Conservation (phyloP, 1,140 invertebrate species). For the Drosophila melanica region DNA sequence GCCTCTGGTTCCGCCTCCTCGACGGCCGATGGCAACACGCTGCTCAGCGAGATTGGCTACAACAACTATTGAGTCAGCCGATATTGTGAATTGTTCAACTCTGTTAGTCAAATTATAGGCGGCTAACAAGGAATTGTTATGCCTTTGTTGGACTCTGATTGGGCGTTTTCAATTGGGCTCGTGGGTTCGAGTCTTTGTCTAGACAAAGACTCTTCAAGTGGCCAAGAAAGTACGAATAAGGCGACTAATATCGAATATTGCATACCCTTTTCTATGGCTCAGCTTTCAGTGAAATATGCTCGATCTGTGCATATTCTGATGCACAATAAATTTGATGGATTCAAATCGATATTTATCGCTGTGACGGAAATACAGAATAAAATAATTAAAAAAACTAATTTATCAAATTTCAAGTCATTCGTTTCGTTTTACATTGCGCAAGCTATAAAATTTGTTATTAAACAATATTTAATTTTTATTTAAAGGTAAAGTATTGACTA, state of each 20-base stretch:
- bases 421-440: no score
- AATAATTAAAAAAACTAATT: no score
- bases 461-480: no score
- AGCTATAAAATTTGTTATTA: no score
- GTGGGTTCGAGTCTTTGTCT: conserved; percentile 8
- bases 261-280: conserved; percentile 1
- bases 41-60: conserved; percentile 74
- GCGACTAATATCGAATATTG: background rate
- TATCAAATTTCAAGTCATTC: no score
- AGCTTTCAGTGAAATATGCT: no score
- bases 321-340: no score
- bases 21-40: conserved; percentile 39
- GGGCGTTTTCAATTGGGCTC: background rate
- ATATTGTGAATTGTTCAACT: conserved; percentile 41
- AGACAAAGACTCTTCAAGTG: conserved; percentile 24
- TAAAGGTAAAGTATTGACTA: no score
- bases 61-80: conserved; percentile 60
- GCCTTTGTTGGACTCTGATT: conserved; percentile 1
- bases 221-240: background rate
- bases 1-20: conserved; percentile 25
- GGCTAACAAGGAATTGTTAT: conserved; percentile 10
- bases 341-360: no score
- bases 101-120: conserved; percentile 20
- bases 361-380: no score
- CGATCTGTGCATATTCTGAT: no score